These are phyloP conservation scores for Spheniscus humboldti DNA, from an alignment of 2,797 vertebrate genomes.

Conservation along the genomic window DNA sequence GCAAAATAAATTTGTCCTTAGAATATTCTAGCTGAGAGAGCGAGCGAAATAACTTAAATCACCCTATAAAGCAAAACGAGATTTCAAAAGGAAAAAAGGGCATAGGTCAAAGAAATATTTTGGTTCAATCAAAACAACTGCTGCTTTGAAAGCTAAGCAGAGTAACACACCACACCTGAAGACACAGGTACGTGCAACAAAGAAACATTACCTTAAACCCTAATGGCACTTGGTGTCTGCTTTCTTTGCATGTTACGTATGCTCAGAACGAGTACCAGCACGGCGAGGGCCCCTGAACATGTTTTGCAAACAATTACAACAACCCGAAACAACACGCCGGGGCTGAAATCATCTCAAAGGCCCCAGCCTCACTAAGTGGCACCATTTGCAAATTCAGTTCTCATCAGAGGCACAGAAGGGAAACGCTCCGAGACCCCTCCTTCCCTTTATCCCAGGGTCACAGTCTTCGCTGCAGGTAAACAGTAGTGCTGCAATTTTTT, in stretches of 20 bases:
- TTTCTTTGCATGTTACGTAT: neutral
- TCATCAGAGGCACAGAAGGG: neutral
- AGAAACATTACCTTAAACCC: neutral
- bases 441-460: neutral
- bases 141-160: neutral
- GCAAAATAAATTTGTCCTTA: neutral
- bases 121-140: neutral
- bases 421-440: neutral
- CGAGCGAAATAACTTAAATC: neutral
- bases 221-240: neutral
- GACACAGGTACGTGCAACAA: neutral
- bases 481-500: neutral
- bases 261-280: constrained; percentile 24
- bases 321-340: neutral
- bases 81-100: neutral
- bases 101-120: neutral
- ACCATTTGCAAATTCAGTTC: neutral
- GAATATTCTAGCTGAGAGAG: neutral
- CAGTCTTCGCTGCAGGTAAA: neutral
- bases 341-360: neutral
- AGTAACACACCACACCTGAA: neutral
- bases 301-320: constrained; percentile 46
- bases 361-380: neutral
- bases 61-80: neutral
- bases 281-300: neutral